Percentiles rank a stretch among this genome's conserved stretches.
These are phyloP conservation scores for Phoeniculus purpureus DNA, from an alignment of 2,797 vertebrate species.

Conservation along the genomic window DNA sequence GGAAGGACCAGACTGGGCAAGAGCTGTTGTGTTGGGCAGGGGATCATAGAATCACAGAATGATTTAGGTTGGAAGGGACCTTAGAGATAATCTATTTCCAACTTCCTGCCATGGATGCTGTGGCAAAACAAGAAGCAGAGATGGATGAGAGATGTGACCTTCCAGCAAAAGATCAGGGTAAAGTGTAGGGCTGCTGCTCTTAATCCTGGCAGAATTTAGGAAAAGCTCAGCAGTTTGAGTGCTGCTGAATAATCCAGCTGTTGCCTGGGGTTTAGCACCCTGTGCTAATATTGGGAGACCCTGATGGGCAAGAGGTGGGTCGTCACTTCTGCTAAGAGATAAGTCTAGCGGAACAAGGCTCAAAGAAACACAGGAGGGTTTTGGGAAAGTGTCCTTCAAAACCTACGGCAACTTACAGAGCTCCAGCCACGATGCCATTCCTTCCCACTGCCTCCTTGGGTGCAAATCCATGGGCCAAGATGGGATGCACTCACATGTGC, in stretches of 20 bases:
- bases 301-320: accelerated
- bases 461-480: neutral
- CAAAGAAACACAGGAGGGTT: neutral
- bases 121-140: neutral
- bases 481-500: too few species aligned
- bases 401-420: accelerated
- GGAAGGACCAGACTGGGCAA: neutral
- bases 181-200: neutral
- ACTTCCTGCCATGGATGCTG: neutral
- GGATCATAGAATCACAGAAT: too few species aligned
- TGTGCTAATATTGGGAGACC: neutral
- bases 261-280: neutral
- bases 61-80: too few species aligned
- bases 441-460: neutral
- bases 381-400: neutral
- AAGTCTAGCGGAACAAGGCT: neutral
- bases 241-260: neutral
- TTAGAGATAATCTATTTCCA: too few species aligned
- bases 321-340: accelerated
- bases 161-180: neutral
- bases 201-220: neutral
- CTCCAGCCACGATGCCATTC: neutral
- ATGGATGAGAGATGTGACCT: neutral
- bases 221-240: neutral
- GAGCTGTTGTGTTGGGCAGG: neutral